Conservation (phyloP, 1,140 invertebrate species). For the Myzus persicae region DNA sequence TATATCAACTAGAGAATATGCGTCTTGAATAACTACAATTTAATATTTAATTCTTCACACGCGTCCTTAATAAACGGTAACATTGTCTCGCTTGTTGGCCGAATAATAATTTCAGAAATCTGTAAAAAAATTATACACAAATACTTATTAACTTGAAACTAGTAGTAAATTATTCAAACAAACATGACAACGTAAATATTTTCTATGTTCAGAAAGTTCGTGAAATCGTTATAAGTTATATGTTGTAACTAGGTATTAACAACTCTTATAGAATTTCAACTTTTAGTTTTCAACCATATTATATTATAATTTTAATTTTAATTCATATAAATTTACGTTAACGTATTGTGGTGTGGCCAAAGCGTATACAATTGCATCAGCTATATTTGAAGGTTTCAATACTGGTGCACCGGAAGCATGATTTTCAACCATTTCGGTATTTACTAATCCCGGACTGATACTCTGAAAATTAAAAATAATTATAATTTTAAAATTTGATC, state of each 20-base stretch:
- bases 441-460: slow-evolving; percentile 23
- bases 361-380: neutral
- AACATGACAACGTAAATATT: no score
- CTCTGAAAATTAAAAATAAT: neutral
- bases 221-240: neutral
- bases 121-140: neutral
- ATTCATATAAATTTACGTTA: neutral
- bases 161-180: neutral
- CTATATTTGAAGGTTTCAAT: neutral
- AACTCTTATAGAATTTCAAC: neutral
- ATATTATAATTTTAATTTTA: neutral
- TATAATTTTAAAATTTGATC: neutral
- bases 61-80: slow-evolving; percentile 8
- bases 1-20: neutral
- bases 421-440: neutral
- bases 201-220: neutral
- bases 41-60: neutral
- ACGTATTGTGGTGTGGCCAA: neutral
- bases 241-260: neutral
- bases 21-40: neutral
- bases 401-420: neutral
- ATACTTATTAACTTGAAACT: neutral
- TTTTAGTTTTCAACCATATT: neutral
- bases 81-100: neutral
- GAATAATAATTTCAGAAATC: neutral